Evolutionary conservation across 1,140 invertebrate genomes (phyloP).

Genomic region (Archegozetes longisetosus): DNA sequence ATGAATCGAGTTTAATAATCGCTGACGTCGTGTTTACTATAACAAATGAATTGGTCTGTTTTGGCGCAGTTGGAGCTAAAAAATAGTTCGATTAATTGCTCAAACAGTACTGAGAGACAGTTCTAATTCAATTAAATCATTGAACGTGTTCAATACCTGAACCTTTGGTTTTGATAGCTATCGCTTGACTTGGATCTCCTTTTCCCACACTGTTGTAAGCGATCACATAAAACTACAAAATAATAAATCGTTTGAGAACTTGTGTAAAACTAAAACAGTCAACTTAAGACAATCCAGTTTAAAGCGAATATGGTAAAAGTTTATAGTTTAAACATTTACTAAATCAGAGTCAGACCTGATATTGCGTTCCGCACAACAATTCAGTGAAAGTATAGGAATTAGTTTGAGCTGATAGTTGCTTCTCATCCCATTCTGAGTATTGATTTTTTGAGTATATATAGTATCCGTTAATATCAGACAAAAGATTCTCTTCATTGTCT

Average conservation of each 20-base stretch:
- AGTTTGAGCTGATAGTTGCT: slow-evolving; percentile 18
- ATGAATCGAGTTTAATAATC: slow-evolving; percentile 72
- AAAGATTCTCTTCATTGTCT: background rate
- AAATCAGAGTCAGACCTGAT: no score
- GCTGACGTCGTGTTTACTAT: slow-evolving; percentile 80
- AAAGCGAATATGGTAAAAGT: no score
- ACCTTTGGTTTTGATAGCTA: slow-evolving; percentile 40
- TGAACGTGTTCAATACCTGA: slow-evolving; percentile 31
- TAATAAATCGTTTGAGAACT: no score
- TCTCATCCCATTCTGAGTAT: slow-evolving; percentile 20
- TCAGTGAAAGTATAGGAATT: slow-evolving; percentile 27
- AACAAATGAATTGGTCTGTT: slow-evolving; percentile 32
- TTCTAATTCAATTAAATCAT: no score
- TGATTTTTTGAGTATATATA: slow-evolving; percentile 21
- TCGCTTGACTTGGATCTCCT: slow-evolving; percentile 50
- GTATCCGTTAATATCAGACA: slow-evolving; percentile 18
- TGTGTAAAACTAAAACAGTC: no score
- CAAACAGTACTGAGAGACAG: no score
- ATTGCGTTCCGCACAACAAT: slow-evolving; percentile 29
- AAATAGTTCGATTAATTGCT: slow-evolving; percentile 10
- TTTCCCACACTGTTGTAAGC: slow-evolving; percentile 76
- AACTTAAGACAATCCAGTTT: no score
- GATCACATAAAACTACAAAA: slow-evolving; percentile 54
- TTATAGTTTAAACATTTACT: no score
- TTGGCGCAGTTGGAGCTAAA: slow-evolving; percentile 21